These are phyloP conservation scores for Oreonectes daqikongensis DNA, from an alignment of 2,797 vertebrate species.

Conservation along the genomic window DNA sequence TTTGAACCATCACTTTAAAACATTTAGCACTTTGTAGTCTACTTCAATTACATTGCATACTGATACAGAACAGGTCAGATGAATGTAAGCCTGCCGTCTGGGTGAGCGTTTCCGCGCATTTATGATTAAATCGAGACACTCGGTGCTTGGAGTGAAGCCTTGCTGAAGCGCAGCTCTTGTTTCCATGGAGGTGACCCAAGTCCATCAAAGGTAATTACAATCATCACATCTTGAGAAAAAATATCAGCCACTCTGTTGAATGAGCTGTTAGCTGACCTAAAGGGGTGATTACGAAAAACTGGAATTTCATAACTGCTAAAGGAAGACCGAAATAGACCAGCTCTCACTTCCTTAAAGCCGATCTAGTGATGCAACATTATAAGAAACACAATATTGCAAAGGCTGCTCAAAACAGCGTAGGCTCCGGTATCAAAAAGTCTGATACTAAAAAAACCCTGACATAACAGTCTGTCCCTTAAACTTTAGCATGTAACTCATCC, in stretches of 20 bases:
- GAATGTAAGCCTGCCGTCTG: neutral
- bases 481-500: neutral
- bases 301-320: slow-evolving; percentile 1
- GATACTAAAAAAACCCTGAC: neutral
- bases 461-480: neutral
- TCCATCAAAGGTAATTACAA: neutral
- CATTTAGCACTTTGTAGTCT: no score
- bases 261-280: neutral
- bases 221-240: slow-evolving; percentile 1
- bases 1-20: no score
- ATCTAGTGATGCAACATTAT: neutral
- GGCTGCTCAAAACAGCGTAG: neutral
- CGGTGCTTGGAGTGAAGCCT: neutral
- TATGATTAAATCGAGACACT: neutral
- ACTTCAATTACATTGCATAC: no score
- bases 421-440: neutral
- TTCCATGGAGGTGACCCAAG: neutral
- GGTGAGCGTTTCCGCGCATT: neutral
- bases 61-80: no score
- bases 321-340: neutral
- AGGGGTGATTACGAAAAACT: neutral
- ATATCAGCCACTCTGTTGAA: neutral
- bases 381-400: slow-evolving; percentile 3
- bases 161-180: neutral
- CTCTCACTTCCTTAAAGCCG: neutral